Evolutionary conservation across 2,113 vertebrate species (phyloP).

Genomic region (Myiozetetes cayanensis): DNA sequence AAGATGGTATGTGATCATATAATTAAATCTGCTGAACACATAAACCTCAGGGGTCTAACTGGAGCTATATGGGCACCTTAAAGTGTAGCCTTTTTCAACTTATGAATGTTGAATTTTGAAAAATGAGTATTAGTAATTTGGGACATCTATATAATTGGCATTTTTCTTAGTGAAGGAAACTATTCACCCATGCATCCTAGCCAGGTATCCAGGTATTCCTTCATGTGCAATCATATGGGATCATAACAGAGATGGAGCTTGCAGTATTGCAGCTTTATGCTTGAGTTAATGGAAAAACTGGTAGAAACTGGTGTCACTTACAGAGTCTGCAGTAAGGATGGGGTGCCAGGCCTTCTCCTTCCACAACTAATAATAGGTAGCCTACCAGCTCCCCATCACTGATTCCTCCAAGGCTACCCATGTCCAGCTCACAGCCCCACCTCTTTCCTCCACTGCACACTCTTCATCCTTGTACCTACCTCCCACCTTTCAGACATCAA

Average conservation of each 20-base stretch:
- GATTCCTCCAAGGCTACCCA: fast-evolving
- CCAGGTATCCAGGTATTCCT: not conserved
- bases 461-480: fast-evolving
- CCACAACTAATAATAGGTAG: not conserved
- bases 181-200: not conserved
- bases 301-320: not conserved
- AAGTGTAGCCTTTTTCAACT: not conserved
- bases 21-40: not conserved
- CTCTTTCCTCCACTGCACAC: too few species aligned
- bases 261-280: not conserved
- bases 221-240: not conserved
- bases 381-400: not conserved
- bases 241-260: not conserved
- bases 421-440: not conserved
- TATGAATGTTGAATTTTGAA: not conserved
- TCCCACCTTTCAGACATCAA: not conserved
- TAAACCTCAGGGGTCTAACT: not conserved
- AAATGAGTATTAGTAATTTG: not conserved
- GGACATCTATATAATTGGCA: not conserved
- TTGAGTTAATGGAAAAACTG: not conserved
- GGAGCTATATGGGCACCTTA: not conserved
- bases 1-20: not conserved
- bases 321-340: not conserved
- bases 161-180: not conserved
- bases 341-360: not conserved